Conservation (phyloP, 92 coral and sea anemone species). For the Phenganax marumi region DNA sequence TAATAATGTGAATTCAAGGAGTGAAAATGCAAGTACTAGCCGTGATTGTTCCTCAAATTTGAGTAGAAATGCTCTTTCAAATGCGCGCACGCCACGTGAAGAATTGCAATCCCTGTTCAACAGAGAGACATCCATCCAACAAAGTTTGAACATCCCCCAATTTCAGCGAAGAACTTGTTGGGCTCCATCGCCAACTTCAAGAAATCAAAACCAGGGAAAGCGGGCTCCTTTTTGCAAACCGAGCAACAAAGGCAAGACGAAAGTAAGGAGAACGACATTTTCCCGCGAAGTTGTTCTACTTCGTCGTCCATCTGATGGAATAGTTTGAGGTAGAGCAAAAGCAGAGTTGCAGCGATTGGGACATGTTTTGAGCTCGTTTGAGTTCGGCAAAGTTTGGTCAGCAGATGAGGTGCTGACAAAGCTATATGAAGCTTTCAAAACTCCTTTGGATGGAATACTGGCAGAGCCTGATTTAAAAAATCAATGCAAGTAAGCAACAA, state of each 20-base stretch:
- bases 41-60: no score
- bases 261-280: constrained; percentile 29
- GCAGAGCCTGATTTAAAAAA: background rate
- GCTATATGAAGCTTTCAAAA: constrained; percentile 42
- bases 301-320: constrained; percentile 35
- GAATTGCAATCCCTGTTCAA: constrained; percentile 33
- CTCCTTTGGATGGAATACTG: background rate
- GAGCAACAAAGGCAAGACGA: constrained; percentile 22
- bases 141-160: constrained; percentile 7
- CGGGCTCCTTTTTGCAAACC: background rate
- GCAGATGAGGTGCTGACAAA: constrained; percentile 43
- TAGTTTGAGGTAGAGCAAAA: constrained; percentile 49
- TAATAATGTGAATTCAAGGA: background rate
- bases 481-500: background rate
- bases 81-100: constrained; percentile 31
- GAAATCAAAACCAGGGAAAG: background rate
- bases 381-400: constrained; percentile 46
- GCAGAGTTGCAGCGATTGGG: constrained; percentile 60
- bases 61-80: background rate
- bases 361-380: constrained; percentile 50
- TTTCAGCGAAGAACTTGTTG: constrained; percentile 33
- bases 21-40: background rate
- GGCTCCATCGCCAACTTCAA: constrained; percentile 20
- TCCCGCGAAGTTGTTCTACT: constrained; percentile 52
- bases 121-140: constrained; percentile 4